Evolutionary conservation across 2,113 vertebrate species (phyloP).

Genomic region (Canis aureus): DNA sequence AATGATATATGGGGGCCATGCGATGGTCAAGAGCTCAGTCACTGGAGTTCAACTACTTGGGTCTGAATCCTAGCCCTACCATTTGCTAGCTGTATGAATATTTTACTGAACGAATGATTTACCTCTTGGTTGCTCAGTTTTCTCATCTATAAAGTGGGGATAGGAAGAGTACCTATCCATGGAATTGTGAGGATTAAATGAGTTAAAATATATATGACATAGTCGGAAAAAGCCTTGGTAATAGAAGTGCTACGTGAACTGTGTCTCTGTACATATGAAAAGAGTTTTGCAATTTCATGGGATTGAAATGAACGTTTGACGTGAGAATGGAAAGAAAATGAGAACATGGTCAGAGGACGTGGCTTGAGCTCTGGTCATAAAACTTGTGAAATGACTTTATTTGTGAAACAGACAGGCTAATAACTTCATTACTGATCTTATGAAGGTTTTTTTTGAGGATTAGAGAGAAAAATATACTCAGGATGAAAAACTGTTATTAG

Average conservation of each 20-base stretch:
- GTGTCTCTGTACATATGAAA: background rate
- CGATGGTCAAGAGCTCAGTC: background rate
- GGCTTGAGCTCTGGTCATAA: background rate
- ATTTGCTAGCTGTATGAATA: background rate
- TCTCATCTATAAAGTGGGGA: background rate
- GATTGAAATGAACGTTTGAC: conserved; percentile 25
- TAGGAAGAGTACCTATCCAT: background rate
- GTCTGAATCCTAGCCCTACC: background rate
- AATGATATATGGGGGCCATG: background rate
- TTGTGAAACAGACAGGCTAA: background rate
- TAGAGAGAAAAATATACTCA: background rate
- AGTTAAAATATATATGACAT: background rate
- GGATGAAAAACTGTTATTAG: background rate
- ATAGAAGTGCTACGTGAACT: background rate
- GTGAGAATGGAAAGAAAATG: conserved; percentile 4
- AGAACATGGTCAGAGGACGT: background rate
- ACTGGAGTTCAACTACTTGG: background rate
- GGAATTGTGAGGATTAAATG: background rate
- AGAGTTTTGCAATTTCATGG: background rate
- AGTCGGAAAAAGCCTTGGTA: background rate
- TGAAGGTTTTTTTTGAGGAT: background rate
- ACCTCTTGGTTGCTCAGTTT: background rate
- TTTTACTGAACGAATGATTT: background rate
- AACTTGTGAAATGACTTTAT: background rate
- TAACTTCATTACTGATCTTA: background rate